Evolutionary conservation across 2,113 vertebrate genomes (phyloP).

Genomic region (Heptranchias perlo): DNA sequence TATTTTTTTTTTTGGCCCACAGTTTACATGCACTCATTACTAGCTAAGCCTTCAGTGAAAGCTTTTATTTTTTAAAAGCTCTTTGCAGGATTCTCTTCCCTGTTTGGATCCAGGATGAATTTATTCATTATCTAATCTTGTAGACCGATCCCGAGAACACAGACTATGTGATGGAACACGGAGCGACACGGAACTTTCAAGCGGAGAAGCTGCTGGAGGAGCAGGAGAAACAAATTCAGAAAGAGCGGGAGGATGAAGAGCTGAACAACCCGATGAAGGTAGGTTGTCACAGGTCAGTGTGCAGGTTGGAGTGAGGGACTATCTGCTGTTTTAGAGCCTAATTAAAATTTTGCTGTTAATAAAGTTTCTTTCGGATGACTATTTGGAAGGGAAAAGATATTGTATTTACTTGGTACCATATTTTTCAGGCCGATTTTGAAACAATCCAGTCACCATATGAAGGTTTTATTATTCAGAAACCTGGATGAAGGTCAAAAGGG

Average conservation of each 20-base stretch:
- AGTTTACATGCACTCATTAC: background rate
- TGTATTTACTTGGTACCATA: background rate
- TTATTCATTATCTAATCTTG: background rate
- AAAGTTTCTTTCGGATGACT: background rate
- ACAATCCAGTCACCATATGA: slow-evolving; percentile 3
- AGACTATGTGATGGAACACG: slow-evolving; percentile 91
- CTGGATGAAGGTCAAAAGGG: background rate
- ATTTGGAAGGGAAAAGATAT: background rate
- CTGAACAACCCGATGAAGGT: slow-evolving; percentile 98
- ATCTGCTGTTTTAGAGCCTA: background rate
- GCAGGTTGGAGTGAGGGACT: background rate
- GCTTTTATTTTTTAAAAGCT: background rate
- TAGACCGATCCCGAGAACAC: slow-evolving; percentile 95
- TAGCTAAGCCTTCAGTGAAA: background rate
- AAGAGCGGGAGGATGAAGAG: slow-evolving; percentile 88
- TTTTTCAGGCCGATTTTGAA: background rate
- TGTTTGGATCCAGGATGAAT: background rate
- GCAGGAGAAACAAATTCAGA: slow-evolving; percentile 79
- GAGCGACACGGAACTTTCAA: slow-evolving; percentile 88
- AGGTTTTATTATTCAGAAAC: background rate
- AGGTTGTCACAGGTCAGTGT: background rate
- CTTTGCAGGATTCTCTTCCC: background rate
- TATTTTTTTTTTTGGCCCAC: background rate
- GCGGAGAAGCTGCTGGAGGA: slow-evolving; percentile 90
- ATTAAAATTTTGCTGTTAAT: background rate